Conservation (phyloP, 2,888 invertebrate genomes). For the Glyphotaelius pellucidus region DNA sequence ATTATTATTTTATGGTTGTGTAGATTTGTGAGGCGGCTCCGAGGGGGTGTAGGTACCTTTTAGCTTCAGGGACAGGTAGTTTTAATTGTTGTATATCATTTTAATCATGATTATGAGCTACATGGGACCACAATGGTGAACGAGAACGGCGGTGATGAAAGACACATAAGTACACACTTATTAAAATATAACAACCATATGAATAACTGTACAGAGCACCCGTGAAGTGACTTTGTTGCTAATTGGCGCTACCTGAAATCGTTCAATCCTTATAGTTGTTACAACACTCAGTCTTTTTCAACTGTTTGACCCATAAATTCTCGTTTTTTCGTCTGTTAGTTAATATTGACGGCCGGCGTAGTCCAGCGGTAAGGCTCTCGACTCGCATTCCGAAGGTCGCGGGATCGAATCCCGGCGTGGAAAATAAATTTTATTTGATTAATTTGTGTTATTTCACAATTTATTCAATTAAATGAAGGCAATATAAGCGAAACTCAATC, state of each 20-base stretch:
- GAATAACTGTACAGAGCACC: not conserved
- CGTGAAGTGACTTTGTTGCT: not conserved
- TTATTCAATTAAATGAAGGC: no score
- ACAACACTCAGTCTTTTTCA: not conserved
- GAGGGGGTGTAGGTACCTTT: not conserved
- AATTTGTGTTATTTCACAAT: no score
- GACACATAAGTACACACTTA: not conserved
- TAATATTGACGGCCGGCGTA: no score
- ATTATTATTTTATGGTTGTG: conserved; percentile 21
- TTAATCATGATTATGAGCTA: not conserved
- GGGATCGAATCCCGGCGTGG: no score
- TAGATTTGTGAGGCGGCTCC: not conserved
- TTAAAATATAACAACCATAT: not conserved
- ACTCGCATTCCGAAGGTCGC: no score
- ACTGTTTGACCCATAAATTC: not conserved
- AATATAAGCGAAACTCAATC: no score
- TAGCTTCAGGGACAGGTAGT: not conserved
- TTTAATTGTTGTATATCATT: not conserved
- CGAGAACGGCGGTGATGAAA: not conserved
- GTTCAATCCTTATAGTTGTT: not conserved
- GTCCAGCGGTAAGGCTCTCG: no score
- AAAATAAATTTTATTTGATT: no score
- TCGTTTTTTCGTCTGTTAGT: not conserved
- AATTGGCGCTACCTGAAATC: not conserved
- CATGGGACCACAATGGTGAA: not conserved